These are phyloP conservation scores for Troglohyphantes excavatus DNA, from an alignment of 2,888 invertebrate species.

Conservation along the genomic window DNA sequence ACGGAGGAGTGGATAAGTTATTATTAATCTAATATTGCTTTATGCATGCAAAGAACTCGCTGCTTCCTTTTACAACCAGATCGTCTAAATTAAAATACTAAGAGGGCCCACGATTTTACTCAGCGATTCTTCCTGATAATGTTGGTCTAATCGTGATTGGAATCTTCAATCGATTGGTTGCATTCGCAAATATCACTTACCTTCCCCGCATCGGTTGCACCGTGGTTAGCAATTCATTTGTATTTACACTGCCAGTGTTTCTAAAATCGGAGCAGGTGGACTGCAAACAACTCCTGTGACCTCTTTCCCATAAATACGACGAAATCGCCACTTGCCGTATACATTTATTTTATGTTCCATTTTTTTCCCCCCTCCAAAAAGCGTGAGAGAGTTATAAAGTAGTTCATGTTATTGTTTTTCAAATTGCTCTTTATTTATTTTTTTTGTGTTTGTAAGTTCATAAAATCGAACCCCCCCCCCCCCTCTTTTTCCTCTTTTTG, in stretches of 20 bases:
- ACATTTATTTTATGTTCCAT: neutral
- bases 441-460: no score
- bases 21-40: no score
- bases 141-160: neutral
- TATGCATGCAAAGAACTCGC: neutral
- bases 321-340: neutral
- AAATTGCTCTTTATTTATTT: no score
- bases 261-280: conserved; percentile 37
- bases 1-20: no score
- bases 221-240: conserved; percentile 5
- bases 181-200: neutral
- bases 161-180: neutral
- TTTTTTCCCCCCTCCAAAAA: neutral
- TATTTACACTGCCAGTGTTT: conserved; percentile 10
- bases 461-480: no score
- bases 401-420: neutral
- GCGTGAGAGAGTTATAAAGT: neutral
- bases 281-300: neutral
- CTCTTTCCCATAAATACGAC: conserved; percentile 18
- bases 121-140: neutral
- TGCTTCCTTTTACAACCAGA: neutral
- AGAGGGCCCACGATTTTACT: neutral
- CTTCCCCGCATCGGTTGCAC: neutral
- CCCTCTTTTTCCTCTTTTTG: no score
- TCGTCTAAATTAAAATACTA: neutral